Conservation (phyloP, 1,140 invertebrate genomes). For the Ptiloglossa arizonensis region DNA sequence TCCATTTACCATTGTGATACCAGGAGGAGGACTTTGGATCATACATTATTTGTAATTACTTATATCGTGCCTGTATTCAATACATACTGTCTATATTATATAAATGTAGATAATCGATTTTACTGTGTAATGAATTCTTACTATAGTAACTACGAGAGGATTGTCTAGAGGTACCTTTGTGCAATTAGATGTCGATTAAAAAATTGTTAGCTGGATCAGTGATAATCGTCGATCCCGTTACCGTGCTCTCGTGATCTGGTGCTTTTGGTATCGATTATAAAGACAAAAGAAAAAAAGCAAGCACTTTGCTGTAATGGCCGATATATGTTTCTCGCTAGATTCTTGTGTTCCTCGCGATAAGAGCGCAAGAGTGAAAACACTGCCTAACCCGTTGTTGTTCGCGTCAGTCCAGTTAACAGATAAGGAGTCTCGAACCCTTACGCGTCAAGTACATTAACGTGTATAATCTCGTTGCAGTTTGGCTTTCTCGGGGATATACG, state of each 20-base stretch:
- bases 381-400: conserved; percentile 57
- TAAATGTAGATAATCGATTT: conserved; percentile 73
- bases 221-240: conserved; percentile 52
- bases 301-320: conserved; percentile 53
- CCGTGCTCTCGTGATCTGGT: conserved; percentile 68
- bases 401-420: conserved; percentile 12
- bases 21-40: conserved; percentile 72
- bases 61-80: conserved; percentile 80
- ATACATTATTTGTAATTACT: conserved; percentile 77
- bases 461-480: conserved; percentile 28
- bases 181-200: conserved; percentile 69
- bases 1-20: conserved; percentile 77
- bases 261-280: conserved; percentile 56
- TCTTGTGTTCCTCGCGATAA: conserved; percentile 46
- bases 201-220: conserved; percentile 54
- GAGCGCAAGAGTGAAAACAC: conserved; percentile 51
- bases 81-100: conserved; percentile 75
- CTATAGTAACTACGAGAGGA: conserved; percentile 58
- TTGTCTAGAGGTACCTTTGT: conserved; percentile 68
- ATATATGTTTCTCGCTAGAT: conserved; percentile 56
- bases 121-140: conserved; percentile 71
- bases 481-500: conserved; percentile 10
- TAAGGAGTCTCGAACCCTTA: background rate
- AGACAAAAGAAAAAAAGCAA: background rate
- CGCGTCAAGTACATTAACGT: background rate